These are phyloP conservation scores for Gavialis gangeticus DNA, from an alignment of 2,113 vertebrate genomes.

Conservation along the genomic window DNA sequence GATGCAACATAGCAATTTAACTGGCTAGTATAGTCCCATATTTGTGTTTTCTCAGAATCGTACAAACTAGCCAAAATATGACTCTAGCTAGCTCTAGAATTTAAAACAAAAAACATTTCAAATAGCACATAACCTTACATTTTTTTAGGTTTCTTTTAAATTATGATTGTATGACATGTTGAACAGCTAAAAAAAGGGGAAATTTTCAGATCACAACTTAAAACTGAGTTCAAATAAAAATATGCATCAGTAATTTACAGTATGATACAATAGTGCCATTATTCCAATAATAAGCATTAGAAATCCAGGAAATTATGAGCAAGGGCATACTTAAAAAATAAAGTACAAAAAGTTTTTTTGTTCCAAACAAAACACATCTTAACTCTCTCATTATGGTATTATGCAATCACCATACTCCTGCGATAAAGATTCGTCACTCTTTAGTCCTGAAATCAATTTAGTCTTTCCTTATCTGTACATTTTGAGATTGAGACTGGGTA, in stretches of 20 bases:
- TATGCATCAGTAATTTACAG: background rate
- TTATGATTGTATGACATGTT: too few relatives aligned
- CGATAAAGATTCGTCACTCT: background rate
- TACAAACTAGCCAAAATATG: too few relatives aligned
- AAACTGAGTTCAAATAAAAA: background rate
- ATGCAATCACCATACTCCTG: background rate
- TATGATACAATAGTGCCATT: background rate
- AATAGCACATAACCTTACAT: too few relatives aligned
- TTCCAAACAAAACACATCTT: background rate
- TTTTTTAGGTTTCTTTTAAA: too few relatives aligned
- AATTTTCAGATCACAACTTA: slow-evolving; percentile 3
- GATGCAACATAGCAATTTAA: too few relatives aligned
- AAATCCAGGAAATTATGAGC: background rate
- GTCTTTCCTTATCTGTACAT: too few relatives aligned
- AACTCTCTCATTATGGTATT: background rate
- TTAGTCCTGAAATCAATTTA: background rate
- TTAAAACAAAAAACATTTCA: too few relatives aligned
- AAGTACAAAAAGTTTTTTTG: background rate
- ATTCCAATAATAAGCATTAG: background rate
- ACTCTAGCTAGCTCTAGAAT: too few relatives aligned
- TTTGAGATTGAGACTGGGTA: background rate
- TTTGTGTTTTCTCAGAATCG: too few relatives aligned
- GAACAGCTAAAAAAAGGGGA: background rate
- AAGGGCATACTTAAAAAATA: background rate
- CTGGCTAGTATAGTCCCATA: too few relatives aligned